Base-by-base conservation (phyloP, 2,113 vertebrate genomes). In the Indicator indicator region DNA sequence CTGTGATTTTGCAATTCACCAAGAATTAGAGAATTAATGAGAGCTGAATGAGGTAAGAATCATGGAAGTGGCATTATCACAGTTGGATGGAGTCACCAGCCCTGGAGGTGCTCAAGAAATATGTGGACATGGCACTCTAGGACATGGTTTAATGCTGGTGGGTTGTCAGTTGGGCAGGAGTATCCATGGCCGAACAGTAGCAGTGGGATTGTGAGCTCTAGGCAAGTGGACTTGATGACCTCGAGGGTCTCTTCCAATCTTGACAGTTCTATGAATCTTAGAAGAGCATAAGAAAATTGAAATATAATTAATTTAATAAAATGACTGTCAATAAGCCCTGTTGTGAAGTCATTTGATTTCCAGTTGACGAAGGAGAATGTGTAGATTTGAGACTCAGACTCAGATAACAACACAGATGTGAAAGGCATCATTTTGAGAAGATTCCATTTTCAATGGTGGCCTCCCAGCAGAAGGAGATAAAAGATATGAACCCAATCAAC, bases 401-500 rank as follows among this genome's bases (percentile, higher is more conserved):
- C 67, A 46, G 9, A 8, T 65, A 38, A 33, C 33, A 56, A 9
- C 36, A 8, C 3, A 71, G 15, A n/a, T 48, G n/a, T 44, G 59
- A 74, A 83, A 90, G 32, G 18, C 6, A 44, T 60, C 79, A 40
- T 78, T 63, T 59, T 56, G 15, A 65, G 32, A 78, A 2, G 78
- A 73, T 76, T 75, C 33, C 80, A 16, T 26, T 81, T 88, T 83
- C 78, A 83, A 71, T 63, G 17, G 54, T 87, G 33, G 4, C 19
- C 91, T 88, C 46, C 10, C 5, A 82, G 70, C n/a, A 81, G 68
- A 91, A 84, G 59, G 59, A 59, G 46, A 80, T 55, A 62, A 94
- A 88, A 93, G 28, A 12, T 32, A 75, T 71, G 62, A 95, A 81
- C 58, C 40, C 62, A 83, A 74, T 93, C 64, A 91, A 44, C 80